These are phyloP conservation scores for Globia sparganii DNA, from an alignment of 2,888 invertebrate species.

Conservation along the genomic window DNA sequence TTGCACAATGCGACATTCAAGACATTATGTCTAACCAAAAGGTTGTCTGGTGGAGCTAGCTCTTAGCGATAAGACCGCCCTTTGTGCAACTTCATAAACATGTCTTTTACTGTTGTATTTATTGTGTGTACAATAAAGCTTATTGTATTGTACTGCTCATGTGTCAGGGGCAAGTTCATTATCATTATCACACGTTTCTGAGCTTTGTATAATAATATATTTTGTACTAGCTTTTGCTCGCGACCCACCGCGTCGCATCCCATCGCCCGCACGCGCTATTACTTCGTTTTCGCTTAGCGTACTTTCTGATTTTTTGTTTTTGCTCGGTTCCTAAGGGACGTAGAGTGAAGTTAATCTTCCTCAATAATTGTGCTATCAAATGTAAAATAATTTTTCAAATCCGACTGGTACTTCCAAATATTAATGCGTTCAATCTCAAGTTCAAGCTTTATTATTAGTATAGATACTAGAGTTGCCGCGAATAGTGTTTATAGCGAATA, in stretches of 20 bases:
- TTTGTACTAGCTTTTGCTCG: not conserved
- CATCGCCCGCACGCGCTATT: not conserved
- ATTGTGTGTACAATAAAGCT: conserved; percentile 14
- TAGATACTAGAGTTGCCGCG: too few species aligned
- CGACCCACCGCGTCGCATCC: not conserved
- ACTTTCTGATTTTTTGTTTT: not conserved
- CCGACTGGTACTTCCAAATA: too few species aligned
- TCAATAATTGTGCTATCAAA: too few species aligned
- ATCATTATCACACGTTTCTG: conserved; percentile 14
- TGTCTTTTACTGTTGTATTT: conserved; percentile 22
- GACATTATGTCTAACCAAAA: conserved; percentile 24
- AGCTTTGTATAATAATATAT: not conserved
- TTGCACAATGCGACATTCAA: conserved; percentile 13
- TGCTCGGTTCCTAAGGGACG: too few species aligned
- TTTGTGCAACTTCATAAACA: conserved; percentile 36
- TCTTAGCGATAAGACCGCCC: conserved; percentile 33
- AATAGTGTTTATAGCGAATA: too few species aligned
- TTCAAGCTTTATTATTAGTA: too few species aligned
- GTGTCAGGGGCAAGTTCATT: conserved; percentile 32
- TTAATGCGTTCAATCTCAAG: too few species aligned
- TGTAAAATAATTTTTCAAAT: too few species aligned
- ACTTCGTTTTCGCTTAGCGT: not conserved
- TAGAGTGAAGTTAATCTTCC: not conserved
- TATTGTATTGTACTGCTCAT: conserved; percentile 20
- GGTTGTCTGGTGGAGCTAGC: conserved; percentile 21